Conservation (phyloP, 2,797 vertebrate species). For the Peromyscus attwateri region DNA sequence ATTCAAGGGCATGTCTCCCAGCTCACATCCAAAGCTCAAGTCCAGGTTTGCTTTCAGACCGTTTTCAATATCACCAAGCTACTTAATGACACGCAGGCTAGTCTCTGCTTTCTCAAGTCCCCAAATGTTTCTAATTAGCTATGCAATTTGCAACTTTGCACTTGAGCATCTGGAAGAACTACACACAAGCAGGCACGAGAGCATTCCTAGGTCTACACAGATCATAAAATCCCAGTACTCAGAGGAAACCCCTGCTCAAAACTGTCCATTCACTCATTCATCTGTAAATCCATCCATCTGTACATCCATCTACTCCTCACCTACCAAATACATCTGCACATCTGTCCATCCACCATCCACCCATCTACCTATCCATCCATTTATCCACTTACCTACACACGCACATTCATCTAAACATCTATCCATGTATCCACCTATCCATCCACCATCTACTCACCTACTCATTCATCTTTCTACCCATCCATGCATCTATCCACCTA, state of each 20-base stretch:
- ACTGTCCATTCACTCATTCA: background rate
- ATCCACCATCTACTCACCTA: background rate
- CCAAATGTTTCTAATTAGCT: constrained; percentile 50
- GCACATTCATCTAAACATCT: background rate
- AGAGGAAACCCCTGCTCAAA: background rate
- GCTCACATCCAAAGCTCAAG: constrained; percentile 58
- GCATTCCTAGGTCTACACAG: background rate
- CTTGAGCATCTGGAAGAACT: constrained; percentile 78
- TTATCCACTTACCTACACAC: background rate
- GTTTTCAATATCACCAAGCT: constrained; percentile 82
- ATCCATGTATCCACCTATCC: background rate
- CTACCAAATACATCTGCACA: background rate
- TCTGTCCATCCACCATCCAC: background rate
- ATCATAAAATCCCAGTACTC: accelerated
- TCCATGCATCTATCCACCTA: background rate
- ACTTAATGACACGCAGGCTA: background rate
- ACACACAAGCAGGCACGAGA: background rate
- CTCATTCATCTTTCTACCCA: background rate
- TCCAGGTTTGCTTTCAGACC: constrained; percentile 78
- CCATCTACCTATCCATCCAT: background rate
- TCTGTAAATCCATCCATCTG: background rate
- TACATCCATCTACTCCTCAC: background rate
- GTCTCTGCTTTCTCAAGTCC: background rate
- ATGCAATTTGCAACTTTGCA: constrained; percentile 83
- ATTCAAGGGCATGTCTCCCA: constrained; percentile 79